These are phyloP conservation scores for Ectemnius continuus DNA, from an alignment of 2,888 invertebrate genomes.

Conservation along the genomic window DNA sequence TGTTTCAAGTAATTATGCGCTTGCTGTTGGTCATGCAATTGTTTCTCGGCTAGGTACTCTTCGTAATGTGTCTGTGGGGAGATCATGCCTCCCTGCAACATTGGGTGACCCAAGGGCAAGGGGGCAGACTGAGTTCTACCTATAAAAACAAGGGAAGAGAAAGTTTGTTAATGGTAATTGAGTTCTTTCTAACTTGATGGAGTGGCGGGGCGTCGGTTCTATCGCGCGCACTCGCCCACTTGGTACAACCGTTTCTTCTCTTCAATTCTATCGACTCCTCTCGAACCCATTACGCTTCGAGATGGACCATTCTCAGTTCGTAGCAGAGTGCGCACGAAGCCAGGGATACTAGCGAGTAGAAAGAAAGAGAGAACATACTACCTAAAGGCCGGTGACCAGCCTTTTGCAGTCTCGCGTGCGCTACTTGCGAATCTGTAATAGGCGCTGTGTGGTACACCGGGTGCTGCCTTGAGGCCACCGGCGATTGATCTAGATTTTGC, in stretches of 20 bases:
- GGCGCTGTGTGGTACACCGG: constrained; percentile 78
- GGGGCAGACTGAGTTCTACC: constrained; percentile 97
- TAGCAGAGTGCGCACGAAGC: constrained; percentile 11
- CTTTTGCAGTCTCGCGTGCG: constrained; percentile 85
- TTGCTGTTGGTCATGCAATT: constrained; percentile 79
- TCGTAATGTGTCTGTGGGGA: constrained; percentile 79
- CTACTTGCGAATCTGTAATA: constrained; percentile 84
- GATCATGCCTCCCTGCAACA: constrained; percentile 82
- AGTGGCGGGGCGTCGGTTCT: constrained; percentile 1
- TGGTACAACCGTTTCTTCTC: too few species aligned
- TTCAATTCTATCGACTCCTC: too few species aligned
- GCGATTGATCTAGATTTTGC: constrained; percentile 78
- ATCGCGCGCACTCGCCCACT: constrained; percentile 1
- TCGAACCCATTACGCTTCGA: background rate
- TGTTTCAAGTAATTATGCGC: constrained; percentile 85
- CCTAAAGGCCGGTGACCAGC: constrained; percentile 82
- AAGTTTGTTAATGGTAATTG: background rate
- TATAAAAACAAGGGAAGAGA: constrained; percentile 33
- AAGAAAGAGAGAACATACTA: constrained; percentile 76
- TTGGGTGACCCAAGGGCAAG: constrained; percentile 92
- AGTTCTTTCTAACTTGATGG: too few species aligned
- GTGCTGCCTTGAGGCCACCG: constrained; percentile 68
- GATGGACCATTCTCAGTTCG: constrained; percentile 40
- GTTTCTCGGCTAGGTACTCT: constrained; percentile 80
- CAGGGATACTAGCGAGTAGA: constrained; percentile 33